Evolutionary conservation across 2,797 vertebrate species (phyloP).

Genomic region (Halcyon leucocephala): DNA sequence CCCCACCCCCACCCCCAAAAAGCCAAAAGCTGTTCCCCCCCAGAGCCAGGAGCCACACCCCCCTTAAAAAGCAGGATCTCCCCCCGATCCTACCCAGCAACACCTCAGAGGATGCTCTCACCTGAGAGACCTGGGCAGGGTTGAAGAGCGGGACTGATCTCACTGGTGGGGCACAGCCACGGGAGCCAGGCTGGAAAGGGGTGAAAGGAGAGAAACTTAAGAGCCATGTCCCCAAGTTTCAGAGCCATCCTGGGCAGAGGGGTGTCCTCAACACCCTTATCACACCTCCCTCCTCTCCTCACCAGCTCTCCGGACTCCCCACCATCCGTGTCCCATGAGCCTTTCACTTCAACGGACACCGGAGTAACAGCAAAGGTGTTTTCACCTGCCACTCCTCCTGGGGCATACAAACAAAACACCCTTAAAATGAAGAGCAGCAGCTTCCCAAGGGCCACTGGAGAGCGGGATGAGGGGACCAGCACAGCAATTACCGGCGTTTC

Average conservation of each 20-base stretch:
- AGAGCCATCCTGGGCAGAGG: not conserved
- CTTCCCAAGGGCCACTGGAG: not conserved
- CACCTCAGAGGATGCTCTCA: not conserved
- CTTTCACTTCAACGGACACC: not conserved
- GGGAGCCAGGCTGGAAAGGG: not conserved
- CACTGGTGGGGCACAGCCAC: not conserved
- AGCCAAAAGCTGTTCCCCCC: too few species aligned
- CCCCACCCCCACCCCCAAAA: too few species aligned
- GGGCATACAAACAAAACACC: not conserved
- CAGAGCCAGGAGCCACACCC: too few species aligned
- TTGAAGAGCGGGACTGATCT: conserved; percentile 78
- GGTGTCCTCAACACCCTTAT: not conserved
- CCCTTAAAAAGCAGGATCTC: too few species aligned
- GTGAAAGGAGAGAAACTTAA: not conserved
- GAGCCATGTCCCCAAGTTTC: accelerated
- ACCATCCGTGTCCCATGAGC: not conserved
- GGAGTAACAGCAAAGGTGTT: not conserved
- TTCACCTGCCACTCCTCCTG: not conserved
- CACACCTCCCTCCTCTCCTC: not conserved
- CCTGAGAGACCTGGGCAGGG: conserved; percentile 75
- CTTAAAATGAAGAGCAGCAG: not conserved
- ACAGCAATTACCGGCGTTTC: conserved; percentile 72
- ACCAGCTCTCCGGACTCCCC: not conserved
- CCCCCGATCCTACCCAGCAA: not conserved
- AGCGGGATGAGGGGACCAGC: accelerated